These are phyloP conservation scores for Amblyornis subalaris DNA, from an alignment of 2,113 vertebrate genomes.

Conservation along the genomic window DNA sequence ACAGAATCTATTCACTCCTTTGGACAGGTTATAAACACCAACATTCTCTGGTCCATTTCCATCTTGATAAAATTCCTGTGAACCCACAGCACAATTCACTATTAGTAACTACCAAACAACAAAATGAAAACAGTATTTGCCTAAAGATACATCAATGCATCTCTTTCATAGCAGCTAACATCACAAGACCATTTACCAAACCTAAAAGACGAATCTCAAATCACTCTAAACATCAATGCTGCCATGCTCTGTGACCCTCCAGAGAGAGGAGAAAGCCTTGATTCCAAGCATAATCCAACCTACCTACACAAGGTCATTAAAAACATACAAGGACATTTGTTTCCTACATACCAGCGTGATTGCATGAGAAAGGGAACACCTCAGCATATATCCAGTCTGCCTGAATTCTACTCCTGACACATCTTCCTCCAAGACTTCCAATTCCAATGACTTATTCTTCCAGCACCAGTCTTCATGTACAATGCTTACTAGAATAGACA, in stretches of 20 bases:
- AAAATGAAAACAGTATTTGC: background rate
- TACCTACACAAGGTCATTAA: background rate
- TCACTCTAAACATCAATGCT: background rate
- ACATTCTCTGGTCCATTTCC: slow-evolving; percentile 95
- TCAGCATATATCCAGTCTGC: slow-evolving; percentile 96
- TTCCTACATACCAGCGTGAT: slow-evolving; percentile 87
- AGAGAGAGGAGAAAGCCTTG: background rate
- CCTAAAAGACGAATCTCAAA: background rate
- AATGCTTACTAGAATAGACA: slow-evolving; percentile 80
- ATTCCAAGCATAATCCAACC: background rate
- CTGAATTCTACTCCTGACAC: slow-evolving; percentile 86
- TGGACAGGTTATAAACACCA: slow-evolving; percentile 95
- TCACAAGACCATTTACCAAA: background rate
- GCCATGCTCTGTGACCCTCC: background rate
- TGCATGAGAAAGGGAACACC: slow-evolving; percentile 94
- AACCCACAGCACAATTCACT: slow-evolving; percentile 24
- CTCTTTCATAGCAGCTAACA: background rate
- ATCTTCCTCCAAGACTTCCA: slow-evolving; percentile 88
- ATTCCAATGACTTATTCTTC: slow-evolving; percentile 92
- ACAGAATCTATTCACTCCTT: slow-evolving; percentile 97
- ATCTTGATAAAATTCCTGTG: slow-evolving; percentile 96
- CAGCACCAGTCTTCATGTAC: slow-evolving; percentile 97
- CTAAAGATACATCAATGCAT: background rate
- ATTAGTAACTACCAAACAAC: background rate
- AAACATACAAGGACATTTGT: background rate